These are phyloP conservation scores for Drosophila kurseongensis DNA, from an alignment of 1,140 invertebrate genomes.

Conservation along the genomic window DNA sequence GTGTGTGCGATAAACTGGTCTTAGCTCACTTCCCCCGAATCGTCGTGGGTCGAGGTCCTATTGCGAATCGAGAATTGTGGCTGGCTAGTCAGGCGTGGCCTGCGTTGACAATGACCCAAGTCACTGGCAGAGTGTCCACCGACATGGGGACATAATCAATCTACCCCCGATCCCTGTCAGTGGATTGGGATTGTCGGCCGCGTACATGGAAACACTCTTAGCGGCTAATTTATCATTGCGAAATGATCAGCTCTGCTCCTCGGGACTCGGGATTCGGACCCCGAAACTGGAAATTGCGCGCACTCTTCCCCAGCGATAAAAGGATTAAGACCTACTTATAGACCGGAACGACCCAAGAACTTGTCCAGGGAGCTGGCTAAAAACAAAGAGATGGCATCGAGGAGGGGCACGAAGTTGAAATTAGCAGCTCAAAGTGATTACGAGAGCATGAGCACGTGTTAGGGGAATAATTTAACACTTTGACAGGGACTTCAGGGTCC, in stretches of 20 bases:
- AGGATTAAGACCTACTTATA: constrained; percentile 72
- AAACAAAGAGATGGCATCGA: constrained; percentile 7
- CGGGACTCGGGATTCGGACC: neutral
- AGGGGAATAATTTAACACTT: constrained; percentile 49
- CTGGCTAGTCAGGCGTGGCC: constrained; percentile 60
- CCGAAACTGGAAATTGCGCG: constrained; percentile 58
- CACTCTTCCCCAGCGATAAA: constrained; percentile 66
- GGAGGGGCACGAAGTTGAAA: constrained; percentile 47
- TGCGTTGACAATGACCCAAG: constrained; percentile 71
- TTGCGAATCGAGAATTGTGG: constrained; percentile 77
- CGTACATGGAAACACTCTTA: constrained; percentile 83
- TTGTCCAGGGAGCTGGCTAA: constrained; percentile 6
- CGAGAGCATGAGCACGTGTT: constrained; percentile 70
- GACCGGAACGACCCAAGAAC: constrained; percentile 43
- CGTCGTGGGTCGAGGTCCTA: constrained; percentile 60
- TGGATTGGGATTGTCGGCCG: constrained; percentile 83
- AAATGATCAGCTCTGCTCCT: constrained; percentile 72
- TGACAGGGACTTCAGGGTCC: constrained; percentile 23
- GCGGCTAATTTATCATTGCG: constrained; percentile 84
- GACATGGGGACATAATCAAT: constrained; percentile 71
- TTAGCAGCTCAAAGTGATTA: constrained; percentile 72
- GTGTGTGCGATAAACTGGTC: constrained; percentile 74
- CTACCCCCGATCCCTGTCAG: constrained; percentile 70
- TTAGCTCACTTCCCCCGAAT: constrained; percentile 55
- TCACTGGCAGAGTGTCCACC: constrained; percentile 6